phyloP scores from a whole-genome alignment of 2,113 vertebrate species.

The Coturnix japonica region DNA sequence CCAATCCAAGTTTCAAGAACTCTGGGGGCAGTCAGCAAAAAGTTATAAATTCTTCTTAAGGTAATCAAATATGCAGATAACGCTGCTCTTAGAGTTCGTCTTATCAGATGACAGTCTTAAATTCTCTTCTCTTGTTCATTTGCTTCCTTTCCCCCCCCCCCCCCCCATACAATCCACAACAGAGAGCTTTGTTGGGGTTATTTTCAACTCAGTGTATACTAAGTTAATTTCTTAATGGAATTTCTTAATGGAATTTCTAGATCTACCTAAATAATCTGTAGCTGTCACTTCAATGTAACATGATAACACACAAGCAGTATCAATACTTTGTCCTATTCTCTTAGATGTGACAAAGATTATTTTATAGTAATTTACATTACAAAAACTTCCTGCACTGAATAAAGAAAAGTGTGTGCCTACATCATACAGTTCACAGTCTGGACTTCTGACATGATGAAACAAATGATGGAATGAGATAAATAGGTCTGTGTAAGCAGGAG shows the following conservation, averaged over 20 bases:
- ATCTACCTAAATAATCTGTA: background rate
- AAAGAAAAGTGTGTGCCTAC: background rate
- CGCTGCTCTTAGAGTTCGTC: background rate
- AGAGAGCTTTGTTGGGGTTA: background rate
- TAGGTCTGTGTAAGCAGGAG: background rate
- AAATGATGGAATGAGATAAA: constrained; percentile 24
- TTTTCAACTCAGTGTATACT: background rate
- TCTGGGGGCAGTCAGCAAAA: background rate
- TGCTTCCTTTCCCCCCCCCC: no score
- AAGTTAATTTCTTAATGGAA: background rate
- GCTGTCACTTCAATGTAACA: background rate
- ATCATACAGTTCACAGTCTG: background rate
- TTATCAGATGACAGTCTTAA: background rate
- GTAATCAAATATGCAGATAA: background rate
- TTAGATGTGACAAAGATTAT: background rate
- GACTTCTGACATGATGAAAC: background rate
- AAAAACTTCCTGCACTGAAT: background rate
- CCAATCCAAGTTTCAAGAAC: background rate
- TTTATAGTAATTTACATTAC: background rate
- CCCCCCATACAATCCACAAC: background rate
- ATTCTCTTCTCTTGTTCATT: background rate
- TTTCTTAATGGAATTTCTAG: background rate
- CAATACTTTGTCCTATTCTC: background rate
- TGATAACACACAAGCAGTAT: background rate
- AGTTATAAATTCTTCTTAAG: background rate